A percentile compares a stretch with the other conserved stretches of the same genome.
Evolutionary conservation across 2,888 invertebrate genomes (phyloP).

Genomic region (Drosophila glabriapex): DNA sequence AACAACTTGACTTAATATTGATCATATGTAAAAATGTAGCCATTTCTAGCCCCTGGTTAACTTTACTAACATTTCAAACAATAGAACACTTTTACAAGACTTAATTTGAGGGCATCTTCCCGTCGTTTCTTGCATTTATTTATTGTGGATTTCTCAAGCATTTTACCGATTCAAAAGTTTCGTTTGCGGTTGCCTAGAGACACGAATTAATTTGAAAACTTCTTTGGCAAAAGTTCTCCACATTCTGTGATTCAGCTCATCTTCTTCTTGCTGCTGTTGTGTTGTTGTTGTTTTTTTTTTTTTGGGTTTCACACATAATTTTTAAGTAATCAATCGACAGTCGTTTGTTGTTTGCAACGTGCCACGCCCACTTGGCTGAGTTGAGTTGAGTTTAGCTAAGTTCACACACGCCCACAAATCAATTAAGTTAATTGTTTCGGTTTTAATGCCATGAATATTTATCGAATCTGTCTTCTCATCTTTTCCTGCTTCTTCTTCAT

Average conservation of each 20-base stretch:
- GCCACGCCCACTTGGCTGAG: not conserved
- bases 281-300: conserved; percentile 24
- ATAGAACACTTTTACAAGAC: rapidly evolving
- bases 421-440: conserved; percentile 69
- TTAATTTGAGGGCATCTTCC: conserved; percentile 8
- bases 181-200: conserved; percentile 55
- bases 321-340: conserved; percentile 66
- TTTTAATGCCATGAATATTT: conserved; percentile 23
- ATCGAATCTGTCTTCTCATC: not conserved
- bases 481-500: not conserved
- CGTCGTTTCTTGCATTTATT: conserved; percentile 47
- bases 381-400: not conserved
- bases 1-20: not conserved
- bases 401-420: conserved; percentile 54
- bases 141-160: conserved; percentile 38
- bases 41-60: not conserved
- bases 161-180: conserved; percentile 55
- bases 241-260: conserved; percentile 10
- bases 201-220: conserved; percentile 71
- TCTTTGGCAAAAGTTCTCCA: conserved; percentile 41
- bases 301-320: conserved; percentile 75
- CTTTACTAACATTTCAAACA: not conserved
- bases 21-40: not conserved
- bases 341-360: conserved; percentile 32
- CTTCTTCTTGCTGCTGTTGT: conserved; percentile 7